Evolutionary conservation across 2,113 vertebrate species (phyloP), one percentile per base, ranked within the genome.

Genomic region (Melanerpes aurifrons): DNA sequence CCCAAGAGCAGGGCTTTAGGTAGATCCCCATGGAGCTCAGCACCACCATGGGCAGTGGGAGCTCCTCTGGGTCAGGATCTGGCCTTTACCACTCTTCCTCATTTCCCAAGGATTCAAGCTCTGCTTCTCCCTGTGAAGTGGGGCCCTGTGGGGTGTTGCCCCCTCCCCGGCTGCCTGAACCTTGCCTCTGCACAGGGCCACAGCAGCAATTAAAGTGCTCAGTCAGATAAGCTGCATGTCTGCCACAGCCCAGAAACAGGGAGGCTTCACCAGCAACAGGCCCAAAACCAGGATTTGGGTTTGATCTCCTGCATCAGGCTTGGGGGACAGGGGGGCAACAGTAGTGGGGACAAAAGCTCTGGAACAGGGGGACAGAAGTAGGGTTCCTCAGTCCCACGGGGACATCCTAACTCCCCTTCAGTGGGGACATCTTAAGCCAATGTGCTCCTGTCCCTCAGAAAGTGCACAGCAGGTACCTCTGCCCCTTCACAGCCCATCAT

Each of bases 1-100:
- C 15, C 13, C 6, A 6, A 5, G 13, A 45, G 6, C 1, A 6
- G 8, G 10, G 11, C 3, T 3, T 22, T 21, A 18, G 13, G 25
- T 13, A n/a, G 48, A 11, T 24, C 35, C 32, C 40, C 11, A 7
- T 9, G 37, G 35, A 48, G 32, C 54, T 56, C 84, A 57, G 66
- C 29, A 7, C 12, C 22, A 1, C 48, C 77, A 12, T 28, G 17
- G 25, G 50, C 63, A 62, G 71, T 58, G 7, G 9, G 29, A 43
- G 25, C 40, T 29, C 40, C 40, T 1, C 37, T 0, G 1, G n/a
- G n/a, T n/a, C 24, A 56, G 72, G 37, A 69, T 40, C 24, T 19
- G 16, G 4, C 29, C 54, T 26, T 78, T 28, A 50, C 22, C 32
- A 1, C 16, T 15, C 1, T 4, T 70, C 17, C 24, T 6, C 6